Evolutionary conservation across 2,797 vertebrate species (phyloP).

Genomic region (Odontamblyopus lacepedii): DNA sequence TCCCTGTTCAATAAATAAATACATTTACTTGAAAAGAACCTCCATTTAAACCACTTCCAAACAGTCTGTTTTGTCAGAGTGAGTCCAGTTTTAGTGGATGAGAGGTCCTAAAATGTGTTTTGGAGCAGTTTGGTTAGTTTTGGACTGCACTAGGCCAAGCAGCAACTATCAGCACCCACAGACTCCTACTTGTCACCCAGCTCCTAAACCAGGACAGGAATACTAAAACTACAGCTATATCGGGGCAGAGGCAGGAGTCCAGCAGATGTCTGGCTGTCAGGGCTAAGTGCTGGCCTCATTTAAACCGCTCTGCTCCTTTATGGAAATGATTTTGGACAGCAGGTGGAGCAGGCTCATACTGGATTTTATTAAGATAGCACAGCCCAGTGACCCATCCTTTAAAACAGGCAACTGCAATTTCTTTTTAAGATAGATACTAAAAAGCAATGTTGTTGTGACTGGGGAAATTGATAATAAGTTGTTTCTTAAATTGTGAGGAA

Average conservation of each 20-base stretch:
- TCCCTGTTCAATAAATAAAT: too few relatives aligned
- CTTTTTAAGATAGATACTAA: constrained; percentile 9
- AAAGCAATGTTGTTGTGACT: constrained; percentile 2
- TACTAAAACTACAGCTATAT: constrained; percentile 18
- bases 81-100: constrained; percentile 20
- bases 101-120: constrained; percentile 32
- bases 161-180: constrained; percentile 43
- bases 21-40: too few relatives aligned
- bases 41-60: not conserved
- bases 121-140: constrained; percentile 46
- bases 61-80: not conserved
- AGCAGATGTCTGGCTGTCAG: constrained; percentile 27
- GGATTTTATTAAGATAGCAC: constrained; percentile 10
- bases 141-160: constrained; percentile 27
- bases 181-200: constrained; percentile 50
- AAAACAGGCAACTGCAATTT: constrained; percentile 12
- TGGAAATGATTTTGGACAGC: constrained; percentile 9
- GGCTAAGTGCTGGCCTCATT: constrained; percentile 12
- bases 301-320: constrained; percentile 21
- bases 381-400: constrained; percentile 10
- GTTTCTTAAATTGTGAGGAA: not conserved
- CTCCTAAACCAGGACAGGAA: constrained; percentile 27
- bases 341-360: constrained; percentile 13
- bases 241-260: constrained; percentile 18
- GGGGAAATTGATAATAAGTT: not conserved